Conservation (phyloP, 2,797 vertebrate genomes). For the Sparus aurata region DNA sequence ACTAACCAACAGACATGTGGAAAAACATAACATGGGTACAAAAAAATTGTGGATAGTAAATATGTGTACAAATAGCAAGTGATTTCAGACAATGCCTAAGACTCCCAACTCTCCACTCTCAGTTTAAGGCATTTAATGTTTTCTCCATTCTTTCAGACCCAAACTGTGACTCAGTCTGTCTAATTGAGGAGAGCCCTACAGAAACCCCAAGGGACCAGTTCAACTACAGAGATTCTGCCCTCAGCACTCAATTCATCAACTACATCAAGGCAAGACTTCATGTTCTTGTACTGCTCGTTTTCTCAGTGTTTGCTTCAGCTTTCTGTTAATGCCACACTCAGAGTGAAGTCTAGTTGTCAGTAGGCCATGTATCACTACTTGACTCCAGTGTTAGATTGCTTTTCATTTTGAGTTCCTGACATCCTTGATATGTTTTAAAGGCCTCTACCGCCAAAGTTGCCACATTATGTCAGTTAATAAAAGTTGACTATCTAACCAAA, state of each 20-base stretch:
- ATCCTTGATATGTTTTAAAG: constrained; percentile 21
- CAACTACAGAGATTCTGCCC: constrained; percentile 79
- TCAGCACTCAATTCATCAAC: constrained; percentile 87
- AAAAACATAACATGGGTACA: too few relatives aligned
- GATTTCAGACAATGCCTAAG: background rate
- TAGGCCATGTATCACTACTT: background rate
- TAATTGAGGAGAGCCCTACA: constrained; percentile 83
- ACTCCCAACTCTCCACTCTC: too few relatives aligned
- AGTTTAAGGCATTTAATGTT: background rate
- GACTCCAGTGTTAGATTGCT: background rate
- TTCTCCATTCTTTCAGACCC: constrained; percentile 59
- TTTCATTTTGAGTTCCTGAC: background rate
- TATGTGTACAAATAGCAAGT: background rate
- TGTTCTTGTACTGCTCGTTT: background rate
- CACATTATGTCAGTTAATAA: background rate
- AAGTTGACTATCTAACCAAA: background rate
- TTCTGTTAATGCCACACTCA: background rate
- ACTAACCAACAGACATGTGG: too few relatives aligned
- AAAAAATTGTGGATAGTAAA: background rate
- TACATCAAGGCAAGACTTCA: constrained; percentile 89
- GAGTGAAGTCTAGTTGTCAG: background rate
- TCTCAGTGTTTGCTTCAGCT: background rate
- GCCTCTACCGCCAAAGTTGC: constrained; percentile 1
- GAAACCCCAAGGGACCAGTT: constrained; percentile 84
- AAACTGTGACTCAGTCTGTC: constrained; percentile 63